phyloP scores from a whole-genome alignment of 2,888 invertebrate genomes.

The Nomada flava region DNA sequence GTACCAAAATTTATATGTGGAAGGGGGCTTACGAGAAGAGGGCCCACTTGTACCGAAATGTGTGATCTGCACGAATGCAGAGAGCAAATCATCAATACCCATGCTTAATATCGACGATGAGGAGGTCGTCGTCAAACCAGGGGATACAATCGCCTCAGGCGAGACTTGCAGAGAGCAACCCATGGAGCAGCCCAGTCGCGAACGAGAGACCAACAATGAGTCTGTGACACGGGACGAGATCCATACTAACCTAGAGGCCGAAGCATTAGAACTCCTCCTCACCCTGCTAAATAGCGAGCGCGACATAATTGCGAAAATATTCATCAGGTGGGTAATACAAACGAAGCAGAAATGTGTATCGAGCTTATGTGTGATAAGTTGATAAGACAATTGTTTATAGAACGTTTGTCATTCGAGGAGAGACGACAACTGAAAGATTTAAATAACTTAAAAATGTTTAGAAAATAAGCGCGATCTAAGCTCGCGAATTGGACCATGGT shows the following conservation, averaged over 20 bases:
- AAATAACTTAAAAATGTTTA: not conserved
- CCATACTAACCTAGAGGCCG: not conserved
- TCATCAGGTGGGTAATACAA: constrained; percentile 3
- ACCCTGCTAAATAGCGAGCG: not conserved
- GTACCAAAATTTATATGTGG: constrained; percentile 1
- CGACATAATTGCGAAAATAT: not conserved
- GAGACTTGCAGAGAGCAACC: not conserved
- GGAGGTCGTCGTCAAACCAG: not conserved
- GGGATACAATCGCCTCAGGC: constrained; percentile 18
- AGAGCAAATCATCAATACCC: constrained; percentile 3
- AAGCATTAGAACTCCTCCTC: not conserved
- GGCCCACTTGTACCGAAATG: constrained; percentile 24
- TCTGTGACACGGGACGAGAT: not conserved
- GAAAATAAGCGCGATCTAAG: too few species aligned
- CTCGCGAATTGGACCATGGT: too few species aligned
- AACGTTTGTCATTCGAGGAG: constrained; percentile 64
- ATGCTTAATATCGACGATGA: constrained; percentile 24
- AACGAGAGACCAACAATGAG: constrained; percentile 2
- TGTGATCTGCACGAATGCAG: not conserved
- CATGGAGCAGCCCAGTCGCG: too few species aligned
- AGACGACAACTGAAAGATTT: constrained; percentile 59
- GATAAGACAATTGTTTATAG: constrained; percentile 56
- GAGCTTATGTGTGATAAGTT: constrained; percentile 59
- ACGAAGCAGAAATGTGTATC: constrained; percentile 65
- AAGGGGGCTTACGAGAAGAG: constrained; percentile 16